Evolutionary conservation across 2,888 invertebrate genomes (phyloP), one percentile per base, ranked within the genome.

Genomic region (Orchestes rusci): DNA sequence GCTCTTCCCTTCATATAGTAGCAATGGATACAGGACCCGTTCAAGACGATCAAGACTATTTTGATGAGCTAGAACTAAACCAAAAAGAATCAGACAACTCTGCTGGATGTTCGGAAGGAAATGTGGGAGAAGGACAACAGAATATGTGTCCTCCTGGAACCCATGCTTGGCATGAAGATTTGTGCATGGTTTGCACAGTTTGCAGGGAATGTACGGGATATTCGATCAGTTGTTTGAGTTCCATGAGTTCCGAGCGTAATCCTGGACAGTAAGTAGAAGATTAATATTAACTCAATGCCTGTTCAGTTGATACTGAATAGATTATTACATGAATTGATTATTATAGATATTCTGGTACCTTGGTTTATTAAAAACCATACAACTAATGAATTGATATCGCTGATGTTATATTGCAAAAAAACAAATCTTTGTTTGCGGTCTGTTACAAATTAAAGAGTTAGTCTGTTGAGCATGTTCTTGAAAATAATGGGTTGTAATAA

Each of bases 151-250:
- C 76, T 1, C 71, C 77, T 3, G 82, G 82, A 15, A 77, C 77
- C 53, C 92, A 92, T 68, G 76, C 79, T 7, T 92, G 89, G 86
- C 75, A 77, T 47, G 79, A 81, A 46, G 85, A 87, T 55, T 77
- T 82, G 62, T 91, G 91, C 61, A 87, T 90, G 77, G 80, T 93
- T 31, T 96, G 96, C 67, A 84, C 87, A 2, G 76, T 88, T 43
- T 96, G 96, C 63, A 78, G 85, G 5, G 89, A 94, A 64, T 96
- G 96, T 63, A 95, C 95, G 0, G 95, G 94, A 2, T 93, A 92
- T 66, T 88, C 89, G 36, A 81, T 82, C 53, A 81, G 82, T 36
- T 94, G 93, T 65, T 72, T 87, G 35, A 66, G 66, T 45, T 82
- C 83, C 41, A 77, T 82, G 59, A 70, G 84, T 55, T 80, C 85